phyloP scores from a whole-genome alignment of 53 echinoderm and acorn worm genomes.

The Luidia sarsii region DNA sequence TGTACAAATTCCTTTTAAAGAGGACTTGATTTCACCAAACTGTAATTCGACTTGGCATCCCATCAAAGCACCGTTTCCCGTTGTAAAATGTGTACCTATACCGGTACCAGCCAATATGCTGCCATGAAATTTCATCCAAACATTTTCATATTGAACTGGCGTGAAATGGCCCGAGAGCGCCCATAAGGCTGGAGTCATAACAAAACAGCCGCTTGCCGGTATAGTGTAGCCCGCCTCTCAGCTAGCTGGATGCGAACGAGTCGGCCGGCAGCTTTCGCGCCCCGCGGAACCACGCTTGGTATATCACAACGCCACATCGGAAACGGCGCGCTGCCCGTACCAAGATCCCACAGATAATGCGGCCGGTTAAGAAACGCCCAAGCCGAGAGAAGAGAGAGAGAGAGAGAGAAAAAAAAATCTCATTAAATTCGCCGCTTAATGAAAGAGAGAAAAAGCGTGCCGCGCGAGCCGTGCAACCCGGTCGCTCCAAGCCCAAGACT shows the following conservation, averaged over 20 bases:
- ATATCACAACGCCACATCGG: slow-evolving; percentile 42
- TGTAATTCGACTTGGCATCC: no score
- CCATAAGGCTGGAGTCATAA: slow-evolving; percentile 17
- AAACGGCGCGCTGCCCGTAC: slow-evolving; percentile 13
- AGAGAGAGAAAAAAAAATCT: slow-evolving; percentile 5
- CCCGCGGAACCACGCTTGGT: slow-evolving; percentile 53
- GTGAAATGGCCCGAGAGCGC: slow-evolving; percentile 34
- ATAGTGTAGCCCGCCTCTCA: not conserved
- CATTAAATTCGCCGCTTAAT: slow-evolving; percentile 35
- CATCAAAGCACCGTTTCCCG: no score
- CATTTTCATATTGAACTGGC: slow-evolving; percentile 35
- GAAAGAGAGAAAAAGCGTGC: slow-evolving; percentile 17
- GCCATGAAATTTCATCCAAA: slow-evolving; percentile 7
- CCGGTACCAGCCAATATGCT: not conserved
- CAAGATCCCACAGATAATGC: slow-evolving; percentile 31
- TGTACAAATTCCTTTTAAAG: no score
- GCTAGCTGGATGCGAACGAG: not conserved
- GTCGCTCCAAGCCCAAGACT: slow-evolving; percentile 3
- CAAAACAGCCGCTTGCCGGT: no score
- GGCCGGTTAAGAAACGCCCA: no score
- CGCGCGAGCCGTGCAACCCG: not conserved
- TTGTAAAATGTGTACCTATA: no score
- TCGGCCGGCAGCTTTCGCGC: slow-evolving; percentile 12
- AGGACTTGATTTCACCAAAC: no score
- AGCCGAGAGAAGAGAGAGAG: no score